A percentile compares a stretch with the other conserved stretches of the same genome.
Evolutionary conservation across 2,888 invertebrate genomes (phyloP).

Genomic region (Sceliomorpha sp.): DNA sequence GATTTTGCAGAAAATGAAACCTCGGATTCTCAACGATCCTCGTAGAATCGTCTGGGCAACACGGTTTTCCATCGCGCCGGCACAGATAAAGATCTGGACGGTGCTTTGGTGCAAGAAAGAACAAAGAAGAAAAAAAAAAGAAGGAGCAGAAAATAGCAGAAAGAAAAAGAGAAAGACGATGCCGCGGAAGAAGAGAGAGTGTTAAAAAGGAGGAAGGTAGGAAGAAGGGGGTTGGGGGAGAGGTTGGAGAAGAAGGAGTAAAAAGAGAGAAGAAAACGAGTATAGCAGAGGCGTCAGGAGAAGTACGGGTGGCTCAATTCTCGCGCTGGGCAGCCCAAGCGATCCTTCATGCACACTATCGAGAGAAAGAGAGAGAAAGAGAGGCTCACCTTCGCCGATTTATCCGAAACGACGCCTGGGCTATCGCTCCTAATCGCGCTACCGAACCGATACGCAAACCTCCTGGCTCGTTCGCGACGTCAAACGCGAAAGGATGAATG

Average conservation of each 20-base stretch:
- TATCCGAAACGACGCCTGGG: too few species aligned
- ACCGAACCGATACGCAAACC: not conserved
- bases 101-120: slow-evolving; percentile 52
- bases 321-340: too few species aligned
- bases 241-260: slow-evolving; percentile 79
- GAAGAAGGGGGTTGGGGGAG: too few species aligned
- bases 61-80: slow-evolving; percentile 48
- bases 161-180: slow-evolving; percentile 36
- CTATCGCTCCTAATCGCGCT: not conserved
- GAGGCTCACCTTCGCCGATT: not conserved
- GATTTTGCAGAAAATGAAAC: too few species aligned
- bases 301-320: slow-evolving; percentile 40
- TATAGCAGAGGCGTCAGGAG: slow-evolving; percentile 54
- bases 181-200: slow-evolving; percentile 24
- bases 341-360: slow-evolving; percentile 14
- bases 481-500: not conserved
- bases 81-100: slow-evolving; percentile 52
- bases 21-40: too few species aligned
- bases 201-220: slow-evolving; percentile 9
- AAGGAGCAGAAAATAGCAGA: too few species aligned
- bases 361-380: not conserved
- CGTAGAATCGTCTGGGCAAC: slow-evolving; percentile 48
- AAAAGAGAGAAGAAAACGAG: slow-evolving; percentile 67
- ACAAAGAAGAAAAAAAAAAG: slow-evolving; percentile 18
- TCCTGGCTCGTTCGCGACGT: not conserved